Base-by-base conservation (phyloP, 1,140 invertebrate species). In the Thalassaphorura encarpata region DNA sequence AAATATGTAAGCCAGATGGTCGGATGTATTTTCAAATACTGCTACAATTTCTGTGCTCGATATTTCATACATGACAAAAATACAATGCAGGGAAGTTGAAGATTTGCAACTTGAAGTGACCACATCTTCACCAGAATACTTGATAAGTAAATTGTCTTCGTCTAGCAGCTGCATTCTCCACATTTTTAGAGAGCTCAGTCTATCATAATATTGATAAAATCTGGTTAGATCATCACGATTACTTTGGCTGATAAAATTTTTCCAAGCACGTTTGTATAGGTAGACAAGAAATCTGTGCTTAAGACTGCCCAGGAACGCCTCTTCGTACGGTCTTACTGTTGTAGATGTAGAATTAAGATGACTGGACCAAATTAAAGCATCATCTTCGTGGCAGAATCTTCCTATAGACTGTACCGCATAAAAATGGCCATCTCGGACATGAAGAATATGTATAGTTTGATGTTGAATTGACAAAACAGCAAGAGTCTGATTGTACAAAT, bases 101-200 rank as follows among this genome's bases (percentile, higher is more conserved):
- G 93, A 88, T 1, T 77, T 77, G 2, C 83, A 80, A 70, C 86
- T 81, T 43, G 89, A 72, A 0, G 88, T 91, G 0, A 90, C 87
- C 1, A 91, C 87, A 67, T 93, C 89, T 73, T 92, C 89, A 64
- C 83, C 87, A 0, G 89, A 87, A 73, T 94, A 97, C 72, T 96
- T 93, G 27, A 97, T 82, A 11, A 97, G 74, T 13, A 97, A 73
- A 70, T 95, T 86, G 70, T 89, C 80, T 68, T 89, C 89, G 72
- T 97, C 91, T 15, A 97, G 69, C 15, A 98, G 70, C 64, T 97
- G 94, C 87, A 97, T 95, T 73, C 97, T 97, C 85, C 91, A 95
- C 80, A 98, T 92, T 61, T 89, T 75, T 60, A 97, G 75, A 29
- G 82, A 79, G 58, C 80, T 79, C 60, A 93, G 83, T 77, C 89